phyloP scores from a whole-genome alignment of 2,797 vertebrate genomes.

The Helarctos malayanus region DNA sequence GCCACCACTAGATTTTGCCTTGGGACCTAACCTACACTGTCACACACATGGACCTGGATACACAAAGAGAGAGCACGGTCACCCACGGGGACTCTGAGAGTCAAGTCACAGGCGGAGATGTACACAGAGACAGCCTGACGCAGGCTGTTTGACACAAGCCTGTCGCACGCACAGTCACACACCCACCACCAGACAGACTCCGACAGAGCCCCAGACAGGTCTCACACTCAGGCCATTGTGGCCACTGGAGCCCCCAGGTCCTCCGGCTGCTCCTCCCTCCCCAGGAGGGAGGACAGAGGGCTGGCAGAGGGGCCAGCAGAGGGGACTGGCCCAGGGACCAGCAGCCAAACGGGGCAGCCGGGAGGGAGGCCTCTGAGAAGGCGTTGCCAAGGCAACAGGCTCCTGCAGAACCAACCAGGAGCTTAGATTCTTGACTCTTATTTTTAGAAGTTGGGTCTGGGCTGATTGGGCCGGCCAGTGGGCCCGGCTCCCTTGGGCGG shows the following conservation, averaged over 20 bases:
- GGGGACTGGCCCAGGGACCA: slow-evolving; percentile 76
- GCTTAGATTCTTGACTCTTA: slow-evolving; percentile 74
- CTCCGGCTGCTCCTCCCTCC: not conserved
- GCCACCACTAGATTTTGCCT: not conserved
- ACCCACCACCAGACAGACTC: slow-evolving; percentile 32
- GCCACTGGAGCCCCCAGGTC: slow-evolving; percentile 48
- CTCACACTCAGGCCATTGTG: slow-evolving; percentile 64
- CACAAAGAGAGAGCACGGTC: not conserved
- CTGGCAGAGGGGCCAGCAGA: slow-evolving; percentile 69
- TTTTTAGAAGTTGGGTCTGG: slow-evolving; percentile 86
- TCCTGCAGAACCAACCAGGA: slow-evolving; percentile 78
- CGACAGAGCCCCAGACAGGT: not conserved
- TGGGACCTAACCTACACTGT: not conserved
- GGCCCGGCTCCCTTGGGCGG: slow-evolving; percentile 54
- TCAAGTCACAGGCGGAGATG: not conserved
- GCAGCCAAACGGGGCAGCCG: slow-evolving; percentile 81
- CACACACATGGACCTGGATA: not conserved
- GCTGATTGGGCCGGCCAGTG: slow-evolving; percentile 62
- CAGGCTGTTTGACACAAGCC: not conserved
- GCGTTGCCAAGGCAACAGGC: slow-evolving; percentile 87
- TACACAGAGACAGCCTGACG: not conserved
- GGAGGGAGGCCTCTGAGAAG: slow-evolving; percentile 78
- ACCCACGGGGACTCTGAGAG: not conserved
- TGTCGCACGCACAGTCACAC: not conserved
- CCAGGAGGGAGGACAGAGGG: slow-evolving; percentile 35